A percentile compares a stretch with the other conserved stretches of the same genome.
These are phyloP conservation scores for Calliscelio sp. DNA, from an alignment of 2,888 invertebrate genomes.

Conservation along the genomic window DNA sequence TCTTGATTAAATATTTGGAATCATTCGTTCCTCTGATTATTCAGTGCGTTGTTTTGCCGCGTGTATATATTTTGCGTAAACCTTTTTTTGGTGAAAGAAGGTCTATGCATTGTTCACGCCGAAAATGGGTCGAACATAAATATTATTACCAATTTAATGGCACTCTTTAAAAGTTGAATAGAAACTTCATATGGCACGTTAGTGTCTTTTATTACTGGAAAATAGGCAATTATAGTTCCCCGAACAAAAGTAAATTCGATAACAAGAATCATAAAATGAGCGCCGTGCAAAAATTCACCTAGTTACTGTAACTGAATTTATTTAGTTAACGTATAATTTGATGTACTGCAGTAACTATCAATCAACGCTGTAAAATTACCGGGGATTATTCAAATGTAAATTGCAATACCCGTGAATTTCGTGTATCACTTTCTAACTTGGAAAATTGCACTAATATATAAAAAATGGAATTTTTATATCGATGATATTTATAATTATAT, in stretches of 20 bases:
- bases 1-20: conserved; percentile 8
- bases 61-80: too few species aligned
- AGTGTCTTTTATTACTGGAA: conserved; percentile 1
- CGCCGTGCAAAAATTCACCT: background rate
- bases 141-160: too few species aligned
- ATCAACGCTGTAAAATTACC: background rate
- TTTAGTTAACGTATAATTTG: background rate
- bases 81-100: too few species aligned
- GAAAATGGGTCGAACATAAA: too few species aligned
- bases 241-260: background rate
- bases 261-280: background rate
- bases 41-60: too few species aligned
- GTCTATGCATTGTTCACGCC: too few species aligned
- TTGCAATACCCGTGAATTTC: background rate
- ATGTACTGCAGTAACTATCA: conserved; percentile 5
- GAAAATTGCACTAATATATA: background rate
- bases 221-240: background rate
- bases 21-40: too few species aligned
- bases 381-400: background rate
- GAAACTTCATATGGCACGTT: too few species aligned
- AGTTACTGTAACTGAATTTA: background rate
- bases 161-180: too few species aligned
- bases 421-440: background rate
- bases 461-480: too few species aligned
- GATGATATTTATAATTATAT: too few species aligned